A percentile compares a stretch with the other conserved stretches of the same genome.
Evolutionary conservation across 2,888 invertebrate genomes (phyloP).

Genomic region (Malthinus seriepunctatus): DNA sequence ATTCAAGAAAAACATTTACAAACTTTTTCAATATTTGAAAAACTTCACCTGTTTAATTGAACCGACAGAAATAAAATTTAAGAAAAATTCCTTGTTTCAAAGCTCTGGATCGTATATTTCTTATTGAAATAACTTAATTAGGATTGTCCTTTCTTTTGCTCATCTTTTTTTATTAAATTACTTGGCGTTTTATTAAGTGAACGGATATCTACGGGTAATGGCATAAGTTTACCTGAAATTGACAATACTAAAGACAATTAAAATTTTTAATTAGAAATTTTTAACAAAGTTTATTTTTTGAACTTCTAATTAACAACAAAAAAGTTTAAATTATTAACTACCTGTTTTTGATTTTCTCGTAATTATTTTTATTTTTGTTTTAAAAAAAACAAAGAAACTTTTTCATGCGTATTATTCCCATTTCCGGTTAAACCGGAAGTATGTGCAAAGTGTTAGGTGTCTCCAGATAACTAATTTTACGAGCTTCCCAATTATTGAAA

Average conservation of each 20-base stretch:
- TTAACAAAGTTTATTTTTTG: not conserved
- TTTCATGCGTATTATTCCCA: too few species aligned
- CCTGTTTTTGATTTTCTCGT: too few species aligned
- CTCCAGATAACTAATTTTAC: too few species aligned
- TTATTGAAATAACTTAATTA: constrained; percentile 18
- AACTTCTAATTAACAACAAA: too few species aligned
- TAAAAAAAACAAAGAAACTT: too few species aligned
- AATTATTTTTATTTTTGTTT: too few species aligned
- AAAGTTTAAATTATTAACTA: too few species aligned
- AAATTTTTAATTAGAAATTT: not conserved
- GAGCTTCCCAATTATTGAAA: too few species aligned
- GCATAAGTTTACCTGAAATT: not conserved
- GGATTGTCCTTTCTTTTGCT: constrained; percentile 7
- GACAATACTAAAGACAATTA: too few species aligned
- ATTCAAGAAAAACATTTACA: constrained; percentile 10
- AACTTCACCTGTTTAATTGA: constrained; percentile 20
- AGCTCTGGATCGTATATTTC: constrained; percentile 11
- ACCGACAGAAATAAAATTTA: constrained; percentile 21
- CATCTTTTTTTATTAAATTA: constrained; percentile 3
- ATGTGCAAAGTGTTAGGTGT: too few species aligned
- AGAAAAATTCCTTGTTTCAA: constrained; percentile 14
- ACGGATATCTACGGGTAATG: not conserved
- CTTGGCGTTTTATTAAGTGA: constrained; percentile 9
- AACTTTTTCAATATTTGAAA: constrained; percentile 26
- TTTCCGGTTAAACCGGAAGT: too few species aligned